phyloP scores from a whole-genome alignment of 2,888 invertebrate species.

The Masnerella sp. region DNA sequence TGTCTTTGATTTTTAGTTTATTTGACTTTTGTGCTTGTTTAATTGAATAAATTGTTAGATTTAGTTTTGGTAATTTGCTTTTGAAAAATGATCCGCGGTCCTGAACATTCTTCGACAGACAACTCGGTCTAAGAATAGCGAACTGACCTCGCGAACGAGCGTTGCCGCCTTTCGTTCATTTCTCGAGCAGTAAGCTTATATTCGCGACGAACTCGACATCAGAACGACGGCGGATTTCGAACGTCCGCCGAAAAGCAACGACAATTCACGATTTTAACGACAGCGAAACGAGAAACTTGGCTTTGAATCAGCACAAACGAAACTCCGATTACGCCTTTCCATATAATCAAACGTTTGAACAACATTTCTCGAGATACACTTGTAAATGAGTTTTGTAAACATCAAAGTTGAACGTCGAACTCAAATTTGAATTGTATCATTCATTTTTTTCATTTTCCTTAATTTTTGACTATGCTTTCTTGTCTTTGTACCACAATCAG shows the following conservation, averaged over 20 bases:
- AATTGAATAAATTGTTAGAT: no score
- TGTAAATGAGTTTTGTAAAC: neutral
- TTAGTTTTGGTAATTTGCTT: neutral
- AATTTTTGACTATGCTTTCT: conserved; percentile 69
- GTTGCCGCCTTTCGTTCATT: conserved; percentile 68
- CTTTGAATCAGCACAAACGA: neutral
- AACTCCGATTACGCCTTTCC: neutral
- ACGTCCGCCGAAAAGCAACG: conserved; percentile 33
- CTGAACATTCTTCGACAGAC: conserved; percentile 35
- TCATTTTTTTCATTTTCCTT: conserved; percentile 1
- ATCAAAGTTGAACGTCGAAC: neutral
- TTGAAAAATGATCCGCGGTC: neutral
- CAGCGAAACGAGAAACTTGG: neutral
- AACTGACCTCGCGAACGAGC: conserved; percentile 61
- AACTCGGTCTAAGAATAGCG: conserved; percentile 72
- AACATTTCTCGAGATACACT: neutral
- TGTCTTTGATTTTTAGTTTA: no score
- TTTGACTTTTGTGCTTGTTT: no score
- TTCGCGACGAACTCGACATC: conserved; percentile 59
- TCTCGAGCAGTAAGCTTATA: conserved; percentile 68
- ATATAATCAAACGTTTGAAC: neutral
- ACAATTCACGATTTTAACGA: no score
- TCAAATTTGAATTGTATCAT: neutral
- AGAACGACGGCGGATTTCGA: conserved; percentile 54
- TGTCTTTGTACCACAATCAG: conserved; percentile 74